phyloP scores from a whole-genome alignment of 1,140 invertebrate genomes.

The Drosophila biarmipes region DNA sequence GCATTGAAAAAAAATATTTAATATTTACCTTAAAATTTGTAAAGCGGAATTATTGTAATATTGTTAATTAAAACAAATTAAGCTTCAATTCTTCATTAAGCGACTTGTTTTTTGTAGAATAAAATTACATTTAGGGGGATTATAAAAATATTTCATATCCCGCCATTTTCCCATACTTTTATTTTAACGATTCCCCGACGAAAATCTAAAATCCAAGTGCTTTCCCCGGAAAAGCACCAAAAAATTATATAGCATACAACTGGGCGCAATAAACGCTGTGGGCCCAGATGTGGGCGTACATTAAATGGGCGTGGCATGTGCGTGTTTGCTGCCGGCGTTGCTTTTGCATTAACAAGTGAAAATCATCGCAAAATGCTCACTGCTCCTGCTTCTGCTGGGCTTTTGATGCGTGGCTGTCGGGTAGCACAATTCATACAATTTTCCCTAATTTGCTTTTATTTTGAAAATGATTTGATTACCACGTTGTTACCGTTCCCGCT shows the following conservation, averaged over 20 bases:
- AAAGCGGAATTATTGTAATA: neutral
- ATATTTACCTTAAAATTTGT: neutral
- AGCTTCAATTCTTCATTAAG: neutral
- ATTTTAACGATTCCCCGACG: slow-evolving; percentile 1
- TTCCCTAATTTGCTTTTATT: slow-evolving; percentile 74
- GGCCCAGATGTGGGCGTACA: slow-evolving; percentile 53
- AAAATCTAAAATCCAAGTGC: neutral
- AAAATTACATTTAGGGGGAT: neutral
- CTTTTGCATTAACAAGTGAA: slow-evolving; percentile 55
- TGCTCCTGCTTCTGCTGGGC: neutral
- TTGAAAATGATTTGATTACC: slow-evolving; percentile 78
- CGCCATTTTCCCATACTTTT: neutral
- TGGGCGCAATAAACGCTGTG: slow-evolving; percentile 55
- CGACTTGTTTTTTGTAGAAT: neutral
- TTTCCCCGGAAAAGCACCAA: slow-evolving; percentile 1
- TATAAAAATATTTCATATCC: neutral
- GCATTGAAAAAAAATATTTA: neutral
- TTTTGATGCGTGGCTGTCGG: slow-evolving; percentile 1
- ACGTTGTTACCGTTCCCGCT: slow-evolving; percentile 41
- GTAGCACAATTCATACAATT: slow-evolving; percentile 67
- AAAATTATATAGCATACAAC: slow-evolving; percentile 56
- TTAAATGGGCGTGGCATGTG: slow-evolving; percentile 62
- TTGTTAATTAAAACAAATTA: no score
- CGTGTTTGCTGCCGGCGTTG: slow-evolving; percentile 33
- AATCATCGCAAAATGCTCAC: slow-evolving; percentile 36